A percentile compares a stretch with the other conserved stretches of the same genome.
phyloP scores from a whole-genome alignment of 1,140 invertebrate genomes.

The Leptopilina clavipes region DNA sequence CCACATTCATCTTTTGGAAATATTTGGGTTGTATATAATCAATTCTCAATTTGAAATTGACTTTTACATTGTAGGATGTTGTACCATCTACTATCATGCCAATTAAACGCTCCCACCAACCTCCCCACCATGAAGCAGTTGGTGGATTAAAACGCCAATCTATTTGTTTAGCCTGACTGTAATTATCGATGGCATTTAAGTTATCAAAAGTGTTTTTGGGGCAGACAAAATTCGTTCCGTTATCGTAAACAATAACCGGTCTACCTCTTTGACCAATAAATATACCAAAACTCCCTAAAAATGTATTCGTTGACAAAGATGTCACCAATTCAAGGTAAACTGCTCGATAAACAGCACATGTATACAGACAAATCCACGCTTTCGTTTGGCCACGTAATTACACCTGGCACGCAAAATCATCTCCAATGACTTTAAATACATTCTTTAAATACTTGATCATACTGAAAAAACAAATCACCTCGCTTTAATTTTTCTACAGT shows the following conservation, averaged over 20 bases:
- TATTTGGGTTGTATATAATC: constrained; percentile 39
- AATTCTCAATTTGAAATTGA: constrained; percentile 38
- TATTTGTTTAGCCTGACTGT: background rate
- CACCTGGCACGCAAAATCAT: constrained; percentile 64
- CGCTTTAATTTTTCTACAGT: too few relatives aligned
- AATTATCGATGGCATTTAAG: background rate
- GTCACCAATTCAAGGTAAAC: constrained; percentile 63
- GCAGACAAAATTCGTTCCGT: constrained; percentile 7
- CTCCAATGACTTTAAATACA: constrained; percentile 59
- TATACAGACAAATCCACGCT: constrained; percentile 63
- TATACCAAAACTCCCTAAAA: background rate
- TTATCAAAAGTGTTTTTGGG: background rate
- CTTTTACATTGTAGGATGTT: constrained; percentile 32
- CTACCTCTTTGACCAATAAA: constrained; percentile 46
- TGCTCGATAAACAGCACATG: constrained; percentile 62
- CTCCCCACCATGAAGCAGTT: background rate
- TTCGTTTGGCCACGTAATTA: constrained; percentile 53
- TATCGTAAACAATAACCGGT: constrained; percentile 53
- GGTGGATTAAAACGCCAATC: constrained; percentile 62
- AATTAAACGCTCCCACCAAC: constrained; percentile 55
- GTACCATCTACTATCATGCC: constrained; percentile 46
- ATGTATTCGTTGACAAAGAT: constrained; percentile 51
- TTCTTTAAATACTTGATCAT: too few relatives aligned
- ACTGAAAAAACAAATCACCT: too few relatives aligned
- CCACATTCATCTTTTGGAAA: constrained; percentile 42